Conservation (phyloP, 2,113 vertebrate species). For the Boulengeromyrus knoepffleri region DNA sequence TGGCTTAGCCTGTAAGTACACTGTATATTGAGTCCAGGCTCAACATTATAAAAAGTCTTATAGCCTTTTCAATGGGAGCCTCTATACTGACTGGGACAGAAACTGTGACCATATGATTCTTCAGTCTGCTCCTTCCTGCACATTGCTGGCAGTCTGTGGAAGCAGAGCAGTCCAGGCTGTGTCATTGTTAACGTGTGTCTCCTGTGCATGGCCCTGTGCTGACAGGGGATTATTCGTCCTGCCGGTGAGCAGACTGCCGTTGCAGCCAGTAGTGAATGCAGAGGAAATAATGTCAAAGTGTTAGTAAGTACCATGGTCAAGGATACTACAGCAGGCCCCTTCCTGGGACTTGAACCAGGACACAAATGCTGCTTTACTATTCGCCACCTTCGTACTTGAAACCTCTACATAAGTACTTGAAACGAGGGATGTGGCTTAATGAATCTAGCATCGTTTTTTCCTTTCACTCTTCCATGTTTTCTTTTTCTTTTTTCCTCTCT, state of each 20-base stretch:
- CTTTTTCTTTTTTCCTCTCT: neutral
- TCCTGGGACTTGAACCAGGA: neutral
- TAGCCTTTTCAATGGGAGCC: neutral
- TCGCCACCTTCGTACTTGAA: neutral
- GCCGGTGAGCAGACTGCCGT: neutral
- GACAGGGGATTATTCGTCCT: conserved; percentile 20
- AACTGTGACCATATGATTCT: conserved; percentile 2
- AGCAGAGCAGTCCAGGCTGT: neutral
- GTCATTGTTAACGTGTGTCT: conserved; percentile 5
- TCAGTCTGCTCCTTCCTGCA: neutral
- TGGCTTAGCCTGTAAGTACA: neutral
- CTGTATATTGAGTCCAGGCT: neutral
- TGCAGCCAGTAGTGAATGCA: neutral
- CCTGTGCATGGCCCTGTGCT: conserved; percentile 12
- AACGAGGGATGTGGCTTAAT: neutral
- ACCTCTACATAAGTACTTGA: neutral
- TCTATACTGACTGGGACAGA: neutral
- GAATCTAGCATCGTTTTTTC: conserved; percentile 32
- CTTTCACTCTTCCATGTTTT: conserved; percentile 33
- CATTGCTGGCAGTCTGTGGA: neutral
- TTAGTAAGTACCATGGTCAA: neutral
- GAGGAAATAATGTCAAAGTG: neutral
- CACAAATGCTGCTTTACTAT: neutral
- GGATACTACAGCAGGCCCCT: neutral
- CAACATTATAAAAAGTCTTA: neutral